Conservation (phyloP, 2,113 vertebrate genomes). For the Psophia crepitans region DNA sequence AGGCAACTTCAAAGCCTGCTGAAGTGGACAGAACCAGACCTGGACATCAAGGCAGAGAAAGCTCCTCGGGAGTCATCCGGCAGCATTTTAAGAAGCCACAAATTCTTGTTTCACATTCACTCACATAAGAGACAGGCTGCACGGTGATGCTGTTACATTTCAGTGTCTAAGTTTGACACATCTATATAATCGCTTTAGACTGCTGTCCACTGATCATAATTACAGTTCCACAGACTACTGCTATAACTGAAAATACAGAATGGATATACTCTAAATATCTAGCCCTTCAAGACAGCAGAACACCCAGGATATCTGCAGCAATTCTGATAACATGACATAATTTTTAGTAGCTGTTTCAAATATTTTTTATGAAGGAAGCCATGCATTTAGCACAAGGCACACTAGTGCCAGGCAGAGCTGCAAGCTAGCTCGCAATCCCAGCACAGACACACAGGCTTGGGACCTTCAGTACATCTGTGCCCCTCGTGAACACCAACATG, state of each 20-base stretch:
- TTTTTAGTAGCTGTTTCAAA: neutral
- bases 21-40: neutral
- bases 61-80: neutral
- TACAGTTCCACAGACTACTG: neutral
- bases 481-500: accelerated
- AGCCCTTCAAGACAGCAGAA: neutral
- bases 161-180: neutral
- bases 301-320: neutral
- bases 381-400: neutral
- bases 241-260: neutral
- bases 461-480: neutral
- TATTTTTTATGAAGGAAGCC: neutral
- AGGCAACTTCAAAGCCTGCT: neutral
- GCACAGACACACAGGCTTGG: neutral
- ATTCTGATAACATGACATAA: neutral
- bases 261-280: neutral
- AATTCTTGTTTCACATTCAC: neutral
- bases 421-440: neutral
- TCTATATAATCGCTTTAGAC: neutral
- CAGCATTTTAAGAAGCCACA: neutral
- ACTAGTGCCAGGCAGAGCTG: neutral
- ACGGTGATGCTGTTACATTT: neutral
- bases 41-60: neutral
- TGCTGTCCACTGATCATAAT: neutral
- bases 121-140: neutral